phyloP scores from a whole-genome alignment of 2,888 invertebrate species.

The Andrena trimmerana region DNA sequence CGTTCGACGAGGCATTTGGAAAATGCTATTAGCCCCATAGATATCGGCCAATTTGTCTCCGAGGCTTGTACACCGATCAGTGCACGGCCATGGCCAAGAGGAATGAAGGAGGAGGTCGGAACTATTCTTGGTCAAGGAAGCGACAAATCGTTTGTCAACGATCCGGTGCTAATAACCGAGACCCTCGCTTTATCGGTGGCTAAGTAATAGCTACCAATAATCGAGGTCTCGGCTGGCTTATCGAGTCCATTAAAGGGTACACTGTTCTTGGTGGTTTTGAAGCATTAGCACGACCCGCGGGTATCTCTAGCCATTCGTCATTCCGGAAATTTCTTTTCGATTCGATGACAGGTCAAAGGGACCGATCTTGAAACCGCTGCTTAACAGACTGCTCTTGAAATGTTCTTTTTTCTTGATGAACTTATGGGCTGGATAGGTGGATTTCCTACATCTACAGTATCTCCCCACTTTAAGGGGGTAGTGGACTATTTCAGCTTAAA shows the following conservation, averaged over 20 bases:
- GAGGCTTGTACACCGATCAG: constrained; percentile 75
- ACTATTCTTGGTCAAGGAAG: constrained; percentile 58
- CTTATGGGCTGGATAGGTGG: not conserved
- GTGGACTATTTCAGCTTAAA: too few species aligned
- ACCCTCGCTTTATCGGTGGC: constrained; percentile 76
- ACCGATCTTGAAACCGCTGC: constrained; percentile 18
- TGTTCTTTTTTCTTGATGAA: not conserved
- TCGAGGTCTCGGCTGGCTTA: constrained; percentile 70
- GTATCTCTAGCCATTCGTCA: constrained; percentile 72
- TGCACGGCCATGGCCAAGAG: constrained; percentile 72
- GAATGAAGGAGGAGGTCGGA: constrained; percentile 49
- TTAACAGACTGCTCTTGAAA: not conserved
- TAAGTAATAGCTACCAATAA: constrained; percentile 82
- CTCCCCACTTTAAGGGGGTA: too few species aligned
- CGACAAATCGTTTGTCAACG: constrained; percentile 77
- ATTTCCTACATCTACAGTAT: too few species aligned
- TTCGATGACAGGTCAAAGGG: constrained; percentile 46
- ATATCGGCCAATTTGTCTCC: constrained; percentile 81
- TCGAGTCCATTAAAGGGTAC: constrained; percentile 79
- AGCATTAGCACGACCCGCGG: constrained; percentile 57
- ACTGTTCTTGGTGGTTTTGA: constrained; percentile 71
- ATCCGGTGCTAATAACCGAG: constrained; percentile 78
- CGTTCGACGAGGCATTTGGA: constrained; percentile 66
- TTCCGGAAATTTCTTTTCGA: constrained; percentile 38
- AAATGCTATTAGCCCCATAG: constrained; percentile 78